Percentiles rank a stretch among this genome's conserved stretches.
phyloP scores from a whole-genome alignment of 2,888 invertebrate species.

The Drosophila mettleri region DNA sequence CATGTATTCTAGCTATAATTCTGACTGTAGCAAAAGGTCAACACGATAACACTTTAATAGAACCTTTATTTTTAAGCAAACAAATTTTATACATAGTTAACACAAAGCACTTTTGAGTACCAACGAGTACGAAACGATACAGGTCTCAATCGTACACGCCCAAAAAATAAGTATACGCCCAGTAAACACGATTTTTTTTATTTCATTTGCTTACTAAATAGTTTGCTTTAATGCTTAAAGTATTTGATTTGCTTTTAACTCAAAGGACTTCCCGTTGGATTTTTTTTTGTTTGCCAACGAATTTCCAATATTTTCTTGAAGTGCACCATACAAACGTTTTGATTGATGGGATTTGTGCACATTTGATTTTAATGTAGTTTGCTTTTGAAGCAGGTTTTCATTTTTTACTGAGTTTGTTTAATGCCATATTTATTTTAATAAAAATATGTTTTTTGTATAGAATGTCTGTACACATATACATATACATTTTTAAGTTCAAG shows the following conservation, averaged over 20 bases:
- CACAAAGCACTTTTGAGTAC: conserved; percentile 56
- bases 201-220: conserved; percentile 42
- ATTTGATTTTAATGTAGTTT: conserved; percentile 35
- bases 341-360: conserved; percentile 48
- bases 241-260: conserved; percentile 50
- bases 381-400: conserved; percentile 20
- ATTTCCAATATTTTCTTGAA: conserved; percentile 32
- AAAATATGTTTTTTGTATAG: conserved; percentile 34
- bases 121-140: conserved; percentile 33
- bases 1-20: not conserved
- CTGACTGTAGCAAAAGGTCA: conserved; percentile 44
- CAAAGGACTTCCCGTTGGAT: conserved; percentile 23
- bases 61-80: conserved; percentile 57
- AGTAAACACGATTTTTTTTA: conserved; percentile 28
- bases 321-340: conserved; percentile 57
- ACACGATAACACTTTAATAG: conserved; percentile 41
- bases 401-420: conserved; percentile 20
- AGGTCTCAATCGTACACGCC: conserved; percentile 55
- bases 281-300: conserved; percentile 20
- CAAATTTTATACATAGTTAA: conserved; percentile 42
- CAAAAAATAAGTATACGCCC: conserved; percentile 68
- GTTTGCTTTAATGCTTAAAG: conserved; percentile 64
- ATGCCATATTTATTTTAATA: conserved; percentile 17
- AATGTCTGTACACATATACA: conserved; percentile 36
- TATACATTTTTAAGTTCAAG: not conserved